Percentiles rank a stretch among this genome's conserved stretches.
Evolutionary conservation across 2,797 vertebrate species (phyloP).

Genomic region (Pseudocheirus occidentalis): DNA sequence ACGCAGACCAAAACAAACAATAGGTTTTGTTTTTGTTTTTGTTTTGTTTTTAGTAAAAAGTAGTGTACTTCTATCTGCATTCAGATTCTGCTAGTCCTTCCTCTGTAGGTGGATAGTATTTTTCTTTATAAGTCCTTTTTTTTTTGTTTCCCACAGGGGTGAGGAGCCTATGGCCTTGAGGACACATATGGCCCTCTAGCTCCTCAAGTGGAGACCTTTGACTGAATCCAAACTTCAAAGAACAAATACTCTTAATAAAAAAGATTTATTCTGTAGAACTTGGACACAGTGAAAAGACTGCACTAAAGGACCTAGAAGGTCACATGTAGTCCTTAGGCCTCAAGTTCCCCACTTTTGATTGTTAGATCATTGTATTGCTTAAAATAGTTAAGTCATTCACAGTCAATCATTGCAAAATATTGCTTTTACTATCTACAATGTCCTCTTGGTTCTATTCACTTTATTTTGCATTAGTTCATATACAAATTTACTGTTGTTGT

Average conservation of each 20-base stretch:
- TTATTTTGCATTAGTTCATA: not conserved
- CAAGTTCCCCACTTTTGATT: too few relatives aligned
- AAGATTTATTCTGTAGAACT: too few relatives aligned
- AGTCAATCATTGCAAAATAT: not conserved
- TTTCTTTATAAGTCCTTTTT: not conserved
- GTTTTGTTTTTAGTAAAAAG: not conserved
- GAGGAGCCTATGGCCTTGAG: too few relatives aligned
- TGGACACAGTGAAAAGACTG: too few relatives aligned
- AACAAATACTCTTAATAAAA: too few relatives aligned
- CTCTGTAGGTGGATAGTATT: not conserved
- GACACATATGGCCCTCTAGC: too few relatives aligned
- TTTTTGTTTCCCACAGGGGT: too few relatives aligned
- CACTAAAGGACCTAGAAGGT: too few relatives aligned
- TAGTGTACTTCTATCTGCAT: not conserved
- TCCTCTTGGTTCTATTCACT: not conserved
- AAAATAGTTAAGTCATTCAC: not conserved
- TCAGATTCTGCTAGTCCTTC: not conserved
- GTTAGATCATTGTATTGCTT: not conserved
- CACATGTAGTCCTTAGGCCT: too few relatives aligned
- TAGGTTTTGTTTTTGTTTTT: too few relatives aligned
- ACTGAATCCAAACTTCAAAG: too few relatives aligned
- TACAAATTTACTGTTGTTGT: not conserved
- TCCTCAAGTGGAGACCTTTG: too few relatives aligned
- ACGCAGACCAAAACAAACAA: not conserved
- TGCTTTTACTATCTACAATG: not conserved